Conservation (phyloP, 2,888 invertebrate species). For the Lucinisca nassula region DNA sequence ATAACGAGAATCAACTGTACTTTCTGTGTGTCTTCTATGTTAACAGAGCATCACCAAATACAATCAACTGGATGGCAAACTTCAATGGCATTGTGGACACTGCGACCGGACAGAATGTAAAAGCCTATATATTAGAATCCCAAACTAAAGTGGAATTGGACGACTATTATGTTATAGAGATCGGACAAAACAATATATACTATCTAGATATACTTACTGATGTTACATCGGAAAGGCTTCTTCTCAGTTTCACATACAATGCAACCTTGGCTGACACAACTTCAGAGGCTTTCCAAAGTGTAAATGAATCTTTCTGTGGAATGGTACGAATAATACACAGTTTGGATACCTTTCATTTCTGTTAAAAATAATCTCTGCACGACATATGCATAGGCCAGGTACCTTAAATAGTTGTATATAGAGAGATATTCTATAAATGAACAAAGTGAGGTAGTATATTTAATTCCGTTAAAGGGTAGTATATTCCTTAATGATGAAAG, state of each 20-base stretch:
- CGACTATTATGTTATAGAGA: conserved; percentile 26
- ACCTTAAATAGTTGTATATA: too few species aligned
- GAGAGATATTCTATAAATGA: too few species aligned
- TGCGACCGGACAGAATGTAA: background rate
- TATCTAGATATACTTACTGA: conserved; percentile 44
- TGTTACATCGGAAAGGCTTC: conserved; percentile 49
- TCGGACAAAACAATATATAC: conserved; percentile 42
- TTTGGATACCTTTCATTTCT: too few species aligned
- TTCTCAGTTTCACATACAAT: conserved; percentile 73
- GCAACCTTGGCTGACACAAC: conserved; percentile 54
- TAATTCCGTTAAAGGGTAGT: too few species aligned
- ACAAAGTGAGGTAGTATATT: too few species aligned
- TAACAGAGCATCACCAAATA: background rate
- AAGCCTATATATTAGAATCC: background rate
- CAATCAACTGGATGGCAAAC: background rate
- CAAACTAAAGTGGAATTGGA: conserved; percentile 1
- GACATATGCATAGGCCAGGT: too few species aligned
- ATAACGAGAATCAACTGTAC: too few species aligned
- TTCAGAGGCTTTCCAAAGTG: conserved; percentile 51
- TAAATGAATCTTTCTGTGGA: conserved; percentile 69
- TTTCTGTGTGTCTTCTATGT: too few species aligned
- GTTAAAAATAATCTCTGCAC: too few species aligned
- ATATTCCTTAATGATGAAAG: too few species aligned
- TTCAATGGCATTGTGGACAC: background rate
- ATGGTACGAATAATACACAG: conserved; percentile 69